phyloP scores from a whole-genome alignment of 2,113 vertebrate species.

The Forbesichthys papilliferus region DNA sequence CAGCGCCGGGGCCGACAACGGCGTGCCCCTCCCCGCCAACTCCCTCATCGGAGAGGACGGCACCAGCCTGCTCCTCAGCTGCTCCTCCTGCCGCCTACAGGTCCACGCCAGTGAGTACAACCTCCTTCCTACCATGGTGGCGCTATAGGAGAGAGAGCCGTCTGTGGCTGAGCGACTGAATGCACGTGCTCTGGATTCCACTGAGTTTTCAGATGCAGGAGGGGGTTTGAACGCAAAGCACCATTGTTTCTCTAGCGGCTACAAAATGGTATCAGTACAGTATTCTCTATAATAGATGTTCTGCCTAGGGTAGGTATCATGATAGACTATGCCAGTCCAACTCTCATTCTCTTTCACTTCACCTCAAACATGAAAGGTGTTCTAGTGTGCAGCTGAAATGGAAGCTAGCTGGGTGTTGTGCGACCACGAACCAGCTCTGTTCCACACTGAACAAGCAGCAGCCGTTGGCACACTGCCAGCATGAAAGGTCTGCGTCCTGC shows the following conservation, averaged over 20 bases:
- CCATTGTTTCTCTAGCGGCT: too few relatives aligned
- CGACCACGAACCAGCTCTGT: neutral
- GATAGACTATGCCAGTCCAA: too few relatives aligned
- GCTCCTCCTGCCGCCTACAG: conserved; percentile 88
- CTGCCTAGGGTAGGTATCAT: too few relatives aligned
- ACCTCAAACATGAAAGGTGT: too few relatives aligned
- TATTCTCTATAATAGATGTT: too few relatives aligned
- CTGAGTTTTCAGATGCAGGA: too few relatives aligned
- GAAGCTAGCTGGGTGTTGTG: neutral
- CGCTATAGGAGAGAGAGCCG: neutral
- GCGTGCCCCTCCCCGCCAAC: conserved; percentile 87
- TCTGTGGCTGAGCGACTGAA: too few relatives aligned
- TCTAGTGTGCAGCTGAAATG: too few relatives aligned
- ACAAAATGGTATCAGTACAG: too few relatives aligned
- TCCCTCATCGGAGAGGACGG: conserved; percentile 88
- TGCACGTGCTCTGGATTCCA: too few relatives aligned
- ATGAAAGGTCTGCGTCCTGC: neutral
- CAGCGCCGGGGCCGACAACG: conserved; percentile 86
- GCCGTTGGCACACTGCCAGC: neutral
- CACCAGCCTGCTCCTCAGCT: conserved; percentile 88
- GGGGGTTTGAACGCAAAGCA: too few relatives aligned
- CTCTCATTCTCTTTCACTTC: too few relatives aligned
- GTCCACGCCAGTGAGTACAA: conserved; percentile 93
- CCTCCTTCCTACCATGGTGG: neutral
- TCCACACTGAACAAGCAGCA: neutral